Evolutionary conservation across 2,797 vertebrate genomes (phyloP).

Genomic region (Remorina albescens): DNA sequence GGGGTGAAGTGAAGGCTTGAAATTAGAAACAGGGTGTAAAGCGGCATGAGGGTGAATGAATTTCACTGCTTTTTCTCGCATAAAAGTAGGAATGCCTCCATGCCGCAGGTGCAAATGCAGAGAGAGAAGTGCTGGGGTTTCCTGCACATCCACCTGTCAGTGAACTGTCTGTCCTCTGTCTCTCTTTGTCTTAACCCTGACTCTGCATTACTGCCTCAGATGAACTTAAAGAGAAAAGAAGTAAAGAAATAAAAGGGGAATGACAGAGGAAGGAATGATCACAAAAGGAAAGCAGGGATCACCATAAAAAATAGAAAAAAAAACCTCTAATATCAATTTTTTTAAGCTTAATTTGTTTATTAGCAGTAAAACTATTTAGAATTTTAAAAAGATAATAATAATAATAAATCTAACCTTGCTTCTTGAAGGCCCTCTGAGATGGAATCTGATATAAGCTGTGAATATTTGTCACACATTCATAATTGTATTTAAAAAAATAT

Average conservation of each 20-base stretch:
- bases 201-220: constrained; percentile 5
- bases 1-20: constrained; percentile 7
- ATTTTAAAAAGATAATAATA: no score
- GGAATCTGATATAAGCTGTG: neutral
- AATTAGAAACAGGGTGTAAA: constrained; percentile 40
- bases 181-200: constrained; percentile 38
- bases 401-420: neutral
- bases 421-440: neutral
- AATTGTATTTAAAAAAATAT: neutral
- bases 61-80: constrained; percentile 42
- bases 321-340: no score
- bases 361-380: no score
- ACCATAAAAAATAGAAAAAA: neutral
- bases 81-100: constrained; percentile 25
- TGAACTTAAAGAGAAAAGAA: neutral
- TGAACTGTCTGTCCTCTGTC: constrained; percentile 31
- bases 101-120: constrained; percentile 62
- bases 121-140: constrained; percentile 62
- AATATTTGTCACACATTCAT: neutral
- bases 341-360: no score
- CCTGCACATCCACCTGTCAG: constrained; percentile 68
- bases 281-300: neutral
- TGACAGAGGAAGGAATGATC: neutral
- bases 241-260: neutral
- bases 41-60: constrained; percentile 24